Conservation (phyloP, 2,888 invertebrate species). For the Cantharis nigra region DNA sequence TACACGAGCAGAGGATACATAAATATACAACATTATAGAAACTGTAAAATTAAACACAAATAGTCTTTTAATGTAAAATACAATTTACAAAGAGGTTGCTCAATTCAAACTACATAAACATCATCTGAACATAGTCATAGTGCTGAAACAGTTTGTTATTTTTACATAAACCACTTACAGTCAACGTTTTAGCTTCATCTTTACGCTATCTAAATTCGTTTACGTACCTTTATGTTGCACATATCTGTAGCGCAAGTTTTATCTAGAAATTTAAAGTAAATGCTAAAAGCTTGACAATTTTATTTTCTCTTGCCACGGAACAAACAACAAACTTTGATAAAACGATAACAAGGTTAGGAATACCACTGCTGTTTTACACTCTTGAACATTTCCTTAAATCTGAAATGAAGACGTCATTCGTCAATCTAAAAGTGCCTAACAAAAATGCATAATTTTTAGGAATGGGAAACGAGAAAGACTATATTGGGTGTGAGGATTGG, state of each 20-base stretch:
- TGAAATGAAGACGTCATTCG: conserved; percentile 19
- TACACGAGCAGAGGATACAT: conserved; percentile 13
- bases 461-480: conserved; percentile 37
- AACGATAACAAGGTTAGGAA: background rate
- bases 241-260: conserved; percentile 20
- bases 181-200: conserved; percentile 21
- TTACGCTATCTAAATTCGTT: conserved; percentile 29
- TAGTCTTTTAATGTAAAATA: conserved; percentile 7
- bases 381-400: conserved; percentile 15
- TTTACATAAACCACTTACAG: conserved; percentile 16
- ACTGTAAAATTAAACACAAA: conserved; percentile 9
- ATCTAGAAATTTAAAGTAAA: conserved; percentile 12
- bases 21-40: conserved; percentile 5
- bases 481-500: conserved; percentile 50
- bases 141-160: conserved; percentile 12
- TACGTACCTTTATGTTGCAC: conserved; percentile 16
- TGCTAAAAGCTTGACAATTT: conserved; percentile 28
- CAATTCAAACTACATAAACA: background rate
- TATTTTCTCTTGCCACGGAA: conserved; percentile 15
- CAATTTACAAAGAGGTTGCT: background rate
- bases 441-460: conserved; percentile 42
- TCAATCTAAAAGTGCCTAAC: conserved; percentile 26
- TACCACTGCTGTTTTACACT: conserved; percentile 2
- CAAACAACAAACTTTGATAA: conserved; percentile 15
- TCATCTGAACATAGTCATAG: background rate